Evolutionary conservation across 2,797 vertebrate genomes (phyloP).

Genomic region (Anabas testudineus): DNA sequence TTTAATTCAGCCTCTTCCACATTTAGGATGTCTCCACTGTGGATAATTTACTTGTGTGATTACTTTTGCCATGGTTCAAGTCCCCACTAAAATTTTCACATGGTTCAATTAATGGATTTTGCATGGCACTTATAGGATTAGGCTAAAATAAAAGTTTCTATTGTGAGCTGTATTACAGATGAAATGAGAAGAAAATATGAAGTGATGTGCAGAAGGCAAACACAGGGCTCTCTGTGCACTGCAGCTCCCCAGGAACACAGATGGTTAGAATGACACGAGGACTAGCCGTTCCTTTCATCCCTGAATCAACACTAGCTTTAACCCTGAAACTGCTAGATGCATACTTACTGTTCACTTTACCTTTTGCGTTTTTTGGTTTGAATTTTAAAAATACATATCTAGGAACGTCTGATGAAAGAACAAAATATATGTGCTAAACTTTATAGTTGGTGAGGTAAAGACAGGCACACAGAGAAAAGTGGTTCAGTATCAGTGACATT

Average conservation of each 20-base stretch:
- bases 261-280: conserved; percentile 64
- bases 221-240: conserved; percentile 39
- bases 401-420: no score
- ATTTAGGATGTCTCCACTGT: conserved; percentile 27
- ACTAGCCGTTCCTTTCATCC: conserved; percentile 52
- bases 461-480: no score
- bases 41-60: conserved; percentile 38
- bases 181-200: conserved; percentile 60
- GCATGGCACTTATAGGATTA: conserved; percentile 38
- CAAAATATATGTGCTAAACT: no score
- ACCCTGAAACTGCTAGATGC: conserved; percentile 36
- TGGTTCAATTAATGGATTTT: conserved; percentile 49
- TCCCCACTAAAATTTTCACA: conserved; percentile 36
- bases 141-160: conserved; percentile 33
- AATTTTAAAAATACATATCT: no score
- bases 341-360: not conserved
- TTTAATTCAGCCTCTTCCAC: conserved; percentile 33
- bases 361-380: no score
- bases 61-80: conserved; percentile 33
- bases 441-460: no score
- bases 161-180: conserved; percentile 39
- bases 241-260: conserved; percentile 48
- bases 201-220: conserved; percentile 40
- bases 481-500: no score
- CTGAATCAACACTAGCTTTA: conserved; percentile 36